phyloP scores from a whole-genome alignment of 2,888 invertebrate genomes.

The Homarus gammarus region DNA sequence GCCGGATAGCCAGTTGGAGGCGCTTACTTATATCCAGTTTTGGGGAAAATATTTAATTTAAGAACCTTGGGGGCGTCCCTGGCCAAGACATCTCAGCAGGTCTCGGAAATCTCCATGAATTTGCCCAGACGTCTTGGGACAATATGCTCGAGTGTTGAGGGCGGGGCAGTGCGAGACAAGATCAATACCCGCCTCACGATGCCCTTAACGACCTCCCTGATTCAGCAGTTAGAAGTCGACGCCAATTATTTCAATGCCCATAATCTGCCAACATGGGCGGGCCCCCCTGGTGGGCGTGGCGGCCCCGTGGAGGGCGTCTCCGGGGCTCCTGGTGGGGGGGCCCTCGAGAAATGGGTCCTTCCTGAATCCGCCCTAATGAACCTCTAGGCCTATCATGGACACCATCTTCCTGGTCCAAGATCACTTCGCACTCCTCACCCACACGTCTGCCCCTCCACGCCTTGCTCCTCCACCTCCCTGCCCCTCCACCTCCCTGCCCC shows the following conservation, averaged over 20 bases:
- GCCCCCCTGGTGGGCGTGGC: constrained; percentile 60
- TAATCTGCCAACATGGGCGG: constrained; percentile 66
- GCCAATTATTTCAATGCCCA: constrained; percentile 70
- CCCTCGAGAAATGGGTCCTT: constrained; percentile 62
- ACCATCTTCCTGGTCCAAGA: constrained; percentile 55
- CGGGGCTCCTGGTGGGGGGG: constrained; percentile 61
- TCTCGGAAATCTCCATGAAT: too few relatives aligned
- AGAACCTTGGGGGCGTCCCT: too few relatives aligned
- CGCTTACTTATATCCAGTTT: too few relatives aligned
- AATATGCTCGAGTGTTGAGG: neutral
- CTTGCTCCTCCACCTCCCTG: neutral
- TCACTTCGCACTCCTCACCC: constrained; percentile 52
- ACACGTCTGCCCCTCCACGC: neutral
- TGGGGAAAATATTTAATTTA: too few relatives aligned
- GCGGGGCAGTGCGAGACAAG: constrained; percentile 16
- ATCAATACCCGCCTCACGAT: constrained; percentile 41
- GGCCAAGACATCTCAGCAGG: neutral
- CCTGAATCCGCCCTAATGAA: constrained; percentile 69
- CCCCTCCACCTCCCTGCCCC: neutral
- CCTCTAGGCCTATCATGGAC: constrained; percentile 71
- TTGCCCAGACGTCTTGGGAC: neutral
- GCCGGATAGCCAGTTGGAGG: too few relatives aligned
- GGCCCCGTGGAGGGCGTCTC: constrained; percentile 64
- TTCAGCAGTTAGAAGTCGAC: constrained; percentile 67
- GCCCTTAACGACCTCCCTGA: constrained; percentile 65